Conservation (phyloP, 2,797 vertebrate genomes). For the Okamejei kenojei region DNA sequence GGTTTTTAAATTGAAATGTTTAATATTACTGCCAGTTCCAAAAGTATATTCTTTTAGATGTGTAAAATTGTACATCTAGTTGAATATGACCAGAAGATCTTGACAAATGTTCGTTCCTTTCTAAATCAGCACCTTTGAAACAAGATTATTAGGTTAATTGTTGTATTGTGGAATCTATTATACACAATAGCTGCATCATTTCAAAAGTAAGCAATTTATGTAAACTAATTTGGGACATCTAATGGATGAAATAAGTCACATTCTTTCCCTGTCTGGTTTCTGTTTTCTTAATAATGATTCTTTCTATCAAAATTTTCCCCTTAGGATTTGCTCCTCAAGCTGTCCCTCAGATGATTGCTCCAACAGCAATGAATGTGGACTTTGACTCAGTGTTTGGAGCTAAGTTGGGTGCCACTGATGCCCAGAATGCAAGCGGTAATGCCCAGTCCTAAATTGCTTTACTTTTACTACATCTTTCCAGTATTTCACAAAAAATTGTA, state of each 20-base stretch:
- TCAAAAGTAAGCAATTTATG: neutral
- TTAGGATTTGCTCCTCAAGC: constrained; percentile 57
- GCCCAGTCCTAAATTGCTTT: constrained; percentile 6
- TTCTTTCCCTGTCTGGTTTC: neutral
- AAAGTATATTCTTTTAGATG: neutral
- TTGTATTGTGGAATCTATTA: neutral
- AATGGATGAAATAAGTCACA: neutral
- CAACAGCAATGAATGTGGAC: constrained; percentile 72
- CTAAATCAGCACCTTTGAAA: neutral
- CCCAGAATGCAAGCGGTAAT: constrained; percentile 69
- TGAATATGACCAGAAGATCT: neutral
- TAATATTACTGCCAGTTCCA: neutral
- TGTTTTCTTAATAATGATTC: neutral
- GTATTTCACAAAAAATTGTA: neutral
- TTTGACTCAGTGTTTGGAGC: constrained; percentile 86
- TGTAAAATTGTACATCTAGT: neutral
- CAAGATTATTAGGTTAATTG: neutral
- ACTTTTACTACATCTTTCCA: neutral
- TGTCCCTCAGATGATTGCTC: constrained; percentile 54
- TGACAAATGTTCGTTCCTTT: neutral
- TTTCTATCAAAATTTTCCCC: constrained; percentile 45
- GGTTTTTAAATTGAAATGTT: neutral
- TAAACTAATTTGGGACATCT: neutral
- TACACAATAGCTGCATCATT: neutral
- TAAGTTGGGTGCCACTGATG: constrained; percentile 63